Base-by-base conservation (phyloP, 37 sponge, comb jelly and placozoan species). In the Beroe forskalii region DNA sequence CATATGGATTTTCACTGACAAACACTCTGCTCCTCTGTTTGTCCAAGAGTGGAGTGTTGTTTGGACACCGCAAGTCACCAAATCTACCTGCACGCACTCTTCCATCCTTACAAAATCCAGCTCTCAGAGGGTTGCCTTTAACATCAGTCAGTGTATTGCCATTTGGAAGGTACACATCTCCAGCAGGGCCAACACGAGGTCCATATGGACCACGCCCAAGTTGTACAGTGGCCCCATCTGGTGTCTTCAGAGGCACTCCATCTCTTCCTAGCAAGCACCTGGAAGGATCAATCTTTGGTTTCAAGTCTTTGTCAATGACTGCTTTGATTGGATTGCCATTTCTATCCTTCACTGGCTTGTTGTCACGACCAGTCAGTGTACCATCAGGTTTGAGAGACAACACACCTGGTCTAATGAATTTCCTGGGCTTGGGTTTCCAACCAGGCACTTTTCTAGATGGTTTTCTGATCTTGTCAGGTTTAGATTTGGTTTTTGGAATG, bases 361-460 rank as follows among this genome's bases (percentile, higher is more conserved):
- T 80, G 55, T 80, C 48, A n/a, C 86, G 25, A 24, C 86, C 86
- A 1, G 14, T 44, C 48, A 80, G 2, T 4, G 28, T 44, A 1
- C 86, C 86, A 20, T 80, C 86, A 6, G 44, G 24, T 1, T 38
- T 23, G 35, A 80, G 1, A 44, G 38, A 27, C 22, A 25, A 39
- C 0, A 80, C 86, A 80, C 86, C 86, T 4, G 86, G 86, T 43
- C 86, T 80, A 6, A 80, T 80, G 55, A 80, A 80, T 48, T 44
- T 80, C 25, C 86, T 80, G 1, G 40, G 25, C 23, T 43, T 80
- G 12, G 44, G 86, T 80, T 44, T 22, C 66, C 25, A 63, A 6
- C 17, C 25, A 4, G 72, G 72, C 32, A 2, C 9, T 35, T 69
- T 69, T 6, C 30, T 63, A 23, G 3, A 63, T 63, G 66, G 24